Base-by-base conservation (phyloP, 2,888 invertebrate species). In the Podabrus alpinus region DNA sequence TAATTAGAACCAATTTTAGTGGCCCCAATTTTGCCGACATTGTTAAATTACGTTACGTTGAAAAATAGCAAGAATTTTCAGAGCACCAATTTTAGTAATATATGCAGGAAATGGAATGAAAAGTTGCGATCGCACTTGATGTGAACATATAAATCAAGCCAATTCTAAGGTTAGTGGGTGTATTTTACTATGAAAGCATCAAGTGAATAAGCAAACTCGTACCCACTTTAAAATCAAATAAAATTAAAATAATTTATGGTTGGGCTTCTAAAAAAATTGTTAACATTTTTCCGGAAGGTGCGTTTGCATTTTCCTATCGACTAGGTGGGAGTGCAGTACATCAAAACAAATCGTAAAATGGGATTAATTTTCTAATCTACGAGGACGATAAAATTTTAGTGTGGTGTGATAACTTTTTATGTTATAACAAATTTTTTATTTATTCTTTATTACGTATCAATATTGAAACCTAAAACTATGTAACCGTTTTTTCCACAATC, bases 401-500 rank as follows among this genome's bases (percentile, higher is more conserved):
- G 45, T n/a, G 45, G 45, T 45, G 45, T 45, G 45, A 45, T 45
- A 45, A 45, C 7, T n/a, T 45, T 64, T 64, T 64, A 19, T 64
- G 13, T 21, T 19, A 64, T 19, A 64, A 64, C 17, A 19, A 64
- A 64, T 17, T 64, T 21, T 21, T 19, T 64, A 64, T 64, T 64
- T 19, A 61, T 25, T 68, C 61, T 72, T 72, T 72, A 72, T 72
- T 68, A 62, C 72, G 5, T 45, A 45, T 17, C 67, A 59, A 72
- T 72, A 72, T 72, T 72, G 72, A 68, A 72, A 68, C 61, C 67
- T 68, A 16, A 72, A 68, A 68, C 68, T 67, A 61, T 21, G 72
- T 68, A 72, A 68, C 72, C 72, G 45, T 62, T 66, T 73, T 73
- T 69, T 73, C 59, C 59, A 45, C 74, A 74, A 69, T 67, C 70